Conservation (phyloP, 1,140 invertebrate species). For the Triops cancriformis region DNA sequence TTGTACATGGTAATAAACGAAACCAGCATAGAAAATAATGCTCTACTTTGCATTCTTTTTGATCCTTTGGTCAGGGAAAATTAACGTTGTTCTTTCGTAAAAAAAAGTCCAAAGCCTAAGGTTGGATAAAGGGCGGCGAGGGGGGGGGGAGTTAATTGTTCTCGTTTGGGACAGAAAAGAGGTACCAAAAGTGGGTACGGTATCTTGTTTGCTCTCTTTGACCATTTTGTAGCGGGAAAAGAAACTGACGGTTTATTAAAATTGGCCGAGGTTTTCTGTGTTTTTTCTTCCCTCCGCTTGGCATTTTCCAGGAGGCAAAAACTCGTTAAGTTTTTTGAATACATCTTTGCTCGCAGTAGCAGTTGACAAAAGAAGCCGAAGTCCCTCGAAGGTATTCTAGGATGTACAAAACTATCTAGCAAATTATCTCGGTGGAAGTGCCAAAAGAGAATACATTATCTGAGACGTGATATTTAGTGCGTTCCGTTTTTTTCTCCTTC, state of each 20-base stretch:
- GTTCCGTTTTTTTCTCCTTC: too few species aligned
- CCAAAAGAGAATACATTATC: not conserved
- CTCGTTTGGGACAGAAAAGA: not conserved
- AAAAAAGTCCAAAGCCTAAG: too few species aligned
- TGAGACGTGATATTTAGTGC: too few species aligned
- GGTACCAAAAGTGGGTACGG: not conserved
- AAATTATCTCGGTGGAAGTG: not conserved
- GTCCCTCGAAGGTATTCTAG: not conserved
- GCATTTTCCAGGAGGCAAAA: not conserved
- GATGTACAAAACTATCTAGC: not conserved
- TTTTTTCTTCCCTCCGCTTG: not conserved
- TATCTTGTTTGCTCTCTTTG: not conserved
- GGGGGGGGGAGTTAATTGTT: not conserved
- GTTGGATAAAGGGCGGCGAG: too few species aligned
- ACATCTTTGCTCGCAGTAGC: not conserved
- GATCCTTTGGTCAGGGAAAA: not conserved
- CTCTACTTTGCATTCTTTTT: not conserved
- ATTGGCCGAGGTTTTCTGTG: not conserved
- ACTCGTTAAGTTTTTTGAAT: slow-evolving; percentile 1
- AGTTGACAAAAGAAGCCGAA: slow-evolving; percentile 9
- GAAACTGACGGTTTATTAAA: not conserved
- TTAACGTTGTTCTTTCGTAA: too few species aligned
- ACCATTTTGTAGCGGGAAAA: not conserved
- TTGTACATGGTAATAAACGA: slow-evolving; percentile 6
- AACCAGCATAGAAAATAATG: not conserved